A percentile compares a stretch with the other conserved stretches of the same genome.
These are phyloP conservation scores for Hirudo medicinalis DNA, from an alignment of 1,140 invertebrate species.

Conservation along the genomic window DNA sequence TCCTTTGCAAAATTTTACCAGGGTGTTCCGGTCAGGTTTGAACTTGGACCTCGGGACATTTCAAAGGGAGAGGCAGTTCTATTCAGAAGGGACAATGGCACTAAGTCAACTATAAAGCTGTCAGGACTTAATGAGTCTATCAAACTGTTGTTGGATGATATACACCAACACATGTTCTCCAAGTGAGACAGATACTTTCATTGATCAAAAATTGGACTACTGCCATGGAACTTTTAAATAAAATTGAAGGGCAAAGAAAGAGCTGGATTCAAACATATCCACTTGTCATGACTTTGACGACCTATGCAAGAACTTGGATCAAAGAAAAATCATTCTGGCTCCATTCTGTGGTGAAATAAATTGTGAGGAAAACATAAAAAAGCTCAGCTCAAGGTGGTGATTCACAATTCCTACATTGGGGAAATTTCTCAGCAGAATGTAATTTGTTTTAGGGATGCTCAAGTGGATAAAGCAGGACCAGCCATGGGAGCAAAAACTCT, in stretches of 20 bases:
- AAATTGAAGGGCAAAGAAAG: constrained; percentile 54
- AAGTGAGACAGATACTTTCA: constrained; percentile 46
- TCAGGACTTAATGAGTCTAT: constrained; percentile 48
- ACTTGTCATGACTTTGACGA: constrained; percentile 63
- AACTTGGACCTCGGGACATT: constrained; percentile 90
- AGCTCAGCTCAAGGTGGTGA: constrained; percentile 72
- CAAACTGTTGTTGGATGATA: constrained; percentile 55
- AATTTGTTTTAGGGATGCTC: constrained; percentile 35
- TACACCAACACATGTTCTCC: constrained; percentile 65
- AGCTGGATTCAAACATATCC: constrained; percentile 61
- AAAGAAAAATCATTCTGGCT: constrained; percentile 73
- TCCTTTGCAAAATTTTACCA: constrained; percentile 30
- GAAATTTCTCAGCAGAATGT: background rate
- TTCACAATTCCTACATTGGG: background rate
- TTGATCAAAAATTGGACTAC: background rate
- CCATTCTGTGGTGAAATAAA: constrained; percentile 86
- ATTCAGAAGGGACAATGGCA: constrained; percentile 72
- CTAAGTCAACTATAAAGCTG: constrained; percentile 59
- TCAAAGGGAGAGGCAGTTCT: constrained; percentile 70
- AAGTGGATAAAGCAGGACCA: constrained; percentile 61
- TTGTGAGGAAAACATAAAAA: constrained; percentile 93
- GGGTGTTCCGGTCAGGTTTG: constrained; percentile 87
- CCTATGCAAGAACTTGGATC: constrained; percentile 65
- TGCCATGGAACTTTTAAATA: background rate
- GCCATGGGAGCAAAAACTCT: constrained; percentile 96